Base-by-base conservation (phyloP, 2,113 vertebrate species). In the Canis aureus region DNA sequence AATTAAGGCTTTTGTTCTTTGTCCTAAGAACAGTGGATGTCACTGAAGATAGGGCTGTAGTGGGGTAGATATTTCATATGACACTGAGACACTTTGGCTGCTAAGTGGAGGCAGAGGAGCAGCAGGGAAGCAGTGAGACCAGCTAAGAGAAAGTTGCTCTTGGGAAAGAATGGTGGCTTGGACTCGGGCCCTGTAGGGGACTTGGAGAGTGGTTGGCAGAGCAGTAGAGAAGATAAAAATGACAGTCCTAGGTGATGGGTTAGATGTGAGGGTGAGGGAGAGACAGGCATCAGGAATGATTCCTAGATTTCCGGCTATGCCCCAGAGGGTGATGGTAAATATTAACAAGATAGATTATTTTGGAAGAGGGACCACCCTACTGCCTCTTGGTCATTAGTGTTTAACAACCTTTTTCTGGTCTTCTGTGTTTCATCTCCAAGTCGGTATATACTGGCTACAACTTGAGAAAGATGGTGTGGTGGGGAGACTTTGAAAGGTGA, bases 401-500 rank as follows among this genome's bases (percentile, higher is more conserved):
- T 19, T 67, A 29, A 51, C 16, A 91, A 16, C 17, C 55, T 55
- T 12, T 57, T 11, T 78, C 53, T 91, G 27, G 22, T 64, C 49
- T 23, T 9, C 35, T 82, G 43, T 87, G 64, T 51, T 88, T 95
- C 35, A 89, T 86, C 69, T 94, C 51, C 80, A 79, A 25, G 9
- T 83, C 32, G 43, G 12, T 62, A 53, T 51, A 16, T 19, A 17
- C 49, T 67, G 83, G 29, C 23, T 80, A 35, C 25, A 83, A 57
- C 32, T 62, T 29, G 6, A 62, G 83, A 88, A 91, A 55, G 22
- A 83, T 32, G 32, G 35, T 83, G 7, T 3, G 35, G 11, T 57
- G 38, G 29, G 43, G 60, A 57, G 29, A 55, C 16, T 94, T 89
- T 87, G 74, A 82, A 86, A 94, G n/a, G 57, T 84, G 51, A 71